Evolutionary conservation across 2,797 vertebrate species (phyloP), one percentile per base, ranked within the genome.

Genomic region (Hephaestus fuliginosus): DNA sequence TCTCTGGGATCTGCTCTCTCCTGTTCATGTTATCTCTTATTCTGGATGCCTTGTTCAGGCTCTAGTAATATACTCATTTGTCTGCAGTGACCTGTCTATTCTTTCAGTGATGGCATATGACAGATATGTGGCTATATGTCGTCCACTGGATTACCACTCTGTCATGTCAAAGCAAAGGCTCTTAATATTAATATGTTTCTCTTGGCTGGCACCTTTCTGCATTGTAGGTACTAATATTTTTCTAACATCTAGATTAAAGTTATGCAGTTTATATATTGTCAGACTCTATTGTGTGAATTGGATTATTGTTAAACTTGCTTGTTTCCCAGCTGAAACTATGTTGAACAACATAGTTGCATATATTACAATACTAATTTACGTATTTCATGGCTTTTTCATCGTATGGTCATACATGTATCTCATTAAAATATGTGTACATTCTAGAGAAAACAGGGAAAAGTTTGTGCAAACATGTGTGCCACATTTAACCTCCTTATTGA

Each of bases 381-480:
- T 78, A 0, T 12, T 48, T 52, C 13, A 88, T 6, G 61, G 56
- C 44, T 0, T 33, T 7, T 85, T 87, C 1, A 90, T 91, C 13
- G 0, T 86, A n/a, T 81, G 80, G 78, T 85, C 90, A 1, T 91
- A 89, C 20, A 43, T 90, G 5, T 78, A 67, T 70, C 22, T 90
- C 1, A 70, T 91, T 36, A 83, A 81, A 71, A 87, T 70, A 0
- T 89, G 82, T 81, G 46, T 74, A 2, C 62, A 51, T 28, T 89
- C 87, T 22, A 14, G 43, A n/a, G 86, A 90, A 56, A 88, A 81
- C 7, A 83, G 77, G 14, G 58, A 33, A 10, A 91, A 87, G 72
- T 92, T 89, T 56, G 87, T 90, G 86, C 86, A 89, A 22, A 90
- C 91, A 25, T 90, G 90, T 76, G 70, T 92, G 10, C 91, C 89